Evolutionary conservation across 2,113 vertebrate species (phyloP).

Genomic region (Ascaphus truei): DNA sequence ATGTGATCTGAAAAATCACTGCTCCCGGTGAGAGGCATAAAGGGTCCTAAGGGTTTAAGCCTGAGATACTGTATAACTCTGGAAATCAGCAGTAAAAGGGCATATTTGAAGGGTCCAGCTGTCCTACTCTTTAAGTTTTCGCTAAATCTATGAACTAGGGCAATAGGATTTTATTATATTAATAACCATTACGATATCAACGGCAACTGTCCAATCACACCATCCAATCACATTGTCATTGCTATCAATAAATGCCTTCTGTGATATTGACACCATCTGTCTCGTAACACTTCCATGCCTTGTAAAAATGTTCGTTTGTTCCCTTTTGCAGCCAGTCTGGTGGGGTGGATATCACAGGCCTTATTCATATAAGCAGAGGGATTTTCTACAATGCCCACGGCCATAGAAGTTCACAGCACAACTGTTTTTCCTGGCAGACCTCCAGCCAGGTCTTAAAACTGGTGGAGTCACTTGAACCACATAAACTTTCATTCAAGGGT

Average conservation of each 20-base stretch:
- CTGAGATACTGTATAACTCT: too few relatives aligned
- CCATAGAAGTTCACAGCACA: slow-evolving; percentile 2
- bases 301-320: neutral
- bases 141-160: too few relatives aligned
- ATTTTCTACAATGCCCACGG: neutral
- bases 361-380: neutral
- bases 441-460: neutral
- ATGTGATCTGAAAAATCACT: too few relatives aligned
- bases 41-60: too few relatives aligned
- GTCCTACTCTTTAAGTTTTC: too few relatives aligned
- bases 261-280: neutral
- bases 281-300: neutral
- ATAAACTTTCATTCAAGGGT: slow-evolving; percentile 21
- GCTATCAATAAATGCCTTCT: neutral
- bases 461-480: slow-evolving; percentile 8
- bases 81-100: too few relatives aligned
- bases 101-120: too few relatives aligned
- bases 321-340: neutral
- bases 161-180: too few relatives aligned
- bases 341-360: neutral
- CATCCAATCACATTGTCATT: too few relatives aligned
- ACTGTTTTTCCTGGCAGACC: slow-evolving; percentile 4
- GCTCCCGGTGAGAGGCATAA: too few relatives aligned
- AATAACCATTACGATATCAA: too few relatives aligned
- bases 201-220: too few relatives aligned